Evolutionary conservation across 1,140 invertebrate species (phyloP).

Genomic region (Philaenus spumarius): DNA sequence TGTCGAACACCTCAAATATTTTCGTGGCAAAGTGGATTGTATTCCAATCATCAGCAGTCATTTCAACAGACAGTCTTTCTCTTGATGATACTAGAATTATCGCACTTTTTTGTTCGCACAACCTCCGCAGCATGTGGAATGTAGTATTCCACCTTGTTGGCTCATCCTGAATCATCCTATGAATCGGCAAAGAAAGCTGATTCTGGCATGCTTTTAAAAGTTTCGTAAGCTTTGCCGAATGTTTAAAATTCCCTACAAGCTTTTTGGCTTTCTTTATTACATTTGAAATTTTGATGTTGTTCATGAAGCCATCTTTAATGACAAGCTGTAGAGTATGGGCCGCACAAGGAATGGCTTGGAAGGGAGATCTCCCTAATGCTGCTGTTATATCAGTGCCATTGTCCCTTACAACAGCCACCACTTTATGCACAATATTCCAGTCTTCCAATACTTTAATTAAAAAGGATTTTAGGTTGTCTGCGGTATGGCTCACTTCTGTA

Average conservation of each 20-base stretch:
- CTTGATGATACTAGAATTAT: constrained; percentile 10
- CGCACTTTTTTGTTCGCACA: not conserved
- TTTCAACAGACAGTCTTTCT: too few relatives aligned
- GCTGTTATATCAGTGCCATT: not conserved
- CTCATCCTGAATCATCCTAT: too few relatives aligned
- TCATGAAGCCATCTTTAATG: too few relatives aligned
- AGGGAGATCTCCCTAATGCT: not conserved
- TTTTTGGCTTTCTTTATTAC: not conserved
- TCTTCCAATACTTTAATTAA: not conserved
- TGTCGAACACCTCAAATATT: too few relatives aligned
- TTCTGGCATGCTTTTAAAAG: not conserved
- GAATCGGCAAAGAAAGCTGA: not conserved
- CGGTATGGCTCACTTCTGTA: not conserved
- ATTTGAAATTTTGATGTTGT: not conserved
- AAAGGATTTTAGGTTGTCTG: not conserved
- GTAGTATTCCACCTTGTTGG: not conserved
- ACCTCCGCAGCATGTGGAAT: not conserved
- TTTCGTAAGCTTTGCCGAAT: too few relatives aligned
- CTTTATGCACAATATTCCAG: not conserved
- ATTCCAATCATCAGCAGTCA: too few relatives aligned
- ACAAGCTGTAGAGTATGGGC: not conserved
- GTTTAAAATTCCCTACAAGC: too few relatives aligned
- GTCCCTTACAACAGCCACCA: not conserved
- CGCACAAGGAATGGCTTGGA: not conserved
- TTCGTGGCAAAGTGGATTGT: too few relatives aligned